A percentile compares a stretch with the other conserved stretches of the same genome.
Evolutionary conservation across 1,140 invertebrate genomes (phyloP).

Genomic region (Nymphalis io): DNA sequence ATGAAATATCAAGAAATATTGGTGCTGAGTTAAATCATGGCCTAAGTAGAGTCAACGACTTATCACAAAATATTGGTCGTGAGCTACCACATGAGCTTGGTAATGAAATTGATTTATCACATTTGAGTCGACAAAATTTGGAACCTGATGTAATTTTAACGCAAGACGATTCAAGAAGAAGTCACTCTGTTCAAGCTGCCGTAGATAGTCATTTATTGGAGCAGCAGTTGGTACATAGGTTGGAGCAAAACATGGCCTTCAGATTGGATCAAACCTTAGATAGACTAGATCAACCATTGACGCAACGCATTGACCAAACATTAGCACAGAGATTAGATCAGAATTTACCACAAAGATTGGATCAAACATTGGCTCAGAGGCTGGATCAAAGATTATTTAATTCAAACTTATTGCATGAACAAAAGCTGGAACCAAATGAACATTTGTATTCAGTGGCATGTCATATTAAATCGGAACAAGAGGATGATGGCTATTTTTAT

Average conservation of each 20-base stretch:
- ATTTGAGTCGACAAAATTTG: constrained; percentile 53
- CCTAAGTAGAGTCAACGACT: constrained; percentile 47
- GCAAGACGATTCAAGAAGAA: constrained; percentile 48
- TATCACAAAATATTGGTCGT: constrained; percentile 45
- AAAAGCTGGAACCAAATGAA: constrained; percentile 51
- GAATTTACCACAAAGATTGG: constrained; percentile 46
- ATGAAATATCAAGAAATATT: constrained; percentile 45
- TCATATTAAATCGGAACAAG: constrained; percentile 71
- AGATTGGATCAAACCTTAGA: constrained; percentile 46
- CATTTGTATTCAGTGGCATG: constrained; percentile 61
- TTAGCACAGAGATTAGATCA: constrained; percentile 46
- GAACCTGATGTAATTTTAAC: constrained; percentile 49
- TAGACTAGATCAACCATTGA: constrained; percentile 48
- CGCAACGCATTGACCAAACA: constrained; percentile 45
- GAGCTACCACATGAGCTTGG: constrained; percentile 54
- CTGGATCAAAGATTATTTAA: constrained; percentile 50
- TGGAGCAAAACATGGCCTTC: constrained; percentile 48
- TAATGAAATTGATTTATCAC: constrained; percentile 56
- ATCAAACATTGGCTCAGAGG: constrained; percentile 43
- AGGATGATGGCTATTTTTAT: constrained; percentile 72
- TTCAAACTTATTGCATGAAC: constrained; percentile 42
- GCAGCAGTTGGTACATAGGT: constrained; percentile 51
- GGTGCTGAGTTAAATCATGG: constrained; percentile 42
- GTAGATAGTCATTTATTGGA: constrained; percentile 53
- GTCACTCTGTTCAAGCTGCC: constrained; percentile 42